Conservation (phyloP, 2,888 invertebrate species). For the Nysson spinosus region DNA sequence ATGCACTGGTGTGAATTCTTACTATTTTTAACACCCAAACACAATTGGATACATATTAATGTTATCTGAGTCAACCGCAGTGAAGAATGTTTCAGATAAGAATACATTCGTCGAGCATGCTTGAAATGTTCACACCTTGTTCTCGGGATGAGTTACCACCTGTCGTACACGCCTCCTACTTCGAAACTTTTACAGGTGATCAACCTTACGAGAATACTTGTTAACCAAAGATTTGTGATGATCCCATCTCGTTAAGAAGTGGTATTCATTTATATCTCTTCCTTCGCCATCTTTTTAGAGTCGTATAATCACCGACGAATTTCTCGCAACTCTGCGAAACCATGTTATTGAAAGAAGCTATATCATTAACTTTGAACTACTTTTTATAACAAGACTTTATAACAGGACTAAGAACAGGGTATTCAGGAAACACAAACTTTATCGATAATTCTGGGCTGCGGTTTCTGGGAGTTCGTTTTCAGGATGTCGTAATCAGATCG, state of each 20-base stretch:
- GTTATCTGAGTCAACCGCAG: no score
- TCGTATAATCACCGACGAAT: conserved; percentile 43
- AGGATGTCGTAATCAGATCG: no score
- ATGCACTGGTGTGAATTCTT: no score
- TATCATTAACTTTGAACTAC: background rate
- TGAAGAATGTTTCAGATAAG: no score
- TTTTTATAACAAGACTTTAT: background rate
- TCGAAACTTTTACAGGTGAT: conserved; percentile 30
- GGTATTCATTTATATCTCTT: conserved; percentile 7
- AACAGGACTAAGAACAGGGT: background rate
- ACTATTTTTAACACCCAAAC: no score
- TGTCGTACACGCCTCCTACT: conserved; percentile 61
- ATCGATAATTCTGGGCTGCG: conserved; percentile 18
- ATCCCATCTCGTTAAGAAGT: conserved; percentile 27
- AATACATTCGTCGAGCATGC: background rate
- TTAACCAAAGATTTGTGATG: conserved; percentile 63
- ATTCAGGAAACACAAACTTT: conserved; percentile 4
- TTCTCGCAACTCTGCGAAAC: conserved; percentile 7
- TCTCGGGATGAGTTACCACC: conserved; percentile 50
- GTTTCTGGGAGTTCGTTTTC: conserved; percentile 20
- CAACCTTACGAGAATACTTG: conserved; percentile 54
- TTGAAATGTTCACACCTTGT: background rate
- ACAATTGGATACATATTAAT: no score
- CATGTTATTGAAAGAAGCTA: conserved; percentile 22
- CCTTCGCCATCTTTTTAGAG: conserved; percentile 5